These are phyloP conservation scores for Scrobipalpa costella DNA, from an alignment of 2,888 invertebrate genomes.

Conservation along the genomic window DNA sequence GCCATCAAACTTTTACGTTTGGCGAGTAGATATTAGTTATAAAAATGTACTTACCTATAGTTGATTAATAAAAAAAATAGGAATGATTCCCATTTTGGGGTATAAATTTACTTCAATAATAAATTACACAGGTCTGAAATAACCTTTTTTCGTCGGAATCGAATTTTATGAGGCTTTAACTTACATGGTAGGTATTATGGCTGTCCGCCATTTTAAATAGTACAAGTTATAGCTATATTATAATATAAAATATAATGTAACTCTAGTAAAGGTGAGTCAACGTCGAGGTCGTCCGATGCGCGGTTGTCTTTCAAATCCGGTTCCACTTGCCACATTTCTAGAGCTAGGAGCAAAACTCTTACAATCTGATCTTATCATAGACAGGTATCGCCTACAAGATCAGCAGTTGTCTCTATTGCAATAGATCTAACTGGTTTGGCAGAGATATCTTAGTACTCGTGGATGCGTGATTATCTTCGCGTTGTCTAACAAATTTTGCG, in stretches of 20 bases:
- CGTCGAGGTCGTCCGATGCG: constrained; percentile 44
- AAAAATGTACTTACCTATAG: too few species aligned
- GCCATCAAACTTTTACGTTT: too few species aligned
- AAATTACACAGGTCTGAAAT: too few species aligned
- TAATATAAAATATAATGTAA: background rate
- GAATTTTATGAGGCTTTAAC: too few species aligned
- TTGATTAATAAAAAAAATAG: too few species aligned
- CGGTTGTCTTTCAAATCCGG: constrained; percentile 64
- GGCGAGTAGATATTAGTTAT: too few species aligned
- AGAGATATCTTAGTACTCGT: too few species aligned
- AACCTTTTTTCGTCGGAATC: too few species aligned
- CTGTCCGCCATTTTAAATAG: background rate
- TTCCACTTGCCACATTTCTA: constrained; percentile 46
- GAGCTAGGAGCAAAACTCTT: constrained; percentile 31
- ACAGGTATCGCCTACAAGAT: background rate
- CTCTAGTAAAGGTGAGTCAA: constrained; percentile 51
- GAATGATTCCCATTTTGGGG: too few species aligned
- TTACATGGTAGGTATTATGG: background rate
- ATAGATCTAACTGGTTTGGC: background rate
- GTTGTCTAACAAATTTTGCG: too few species aligned
- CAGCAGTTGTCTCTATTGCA: background rate
- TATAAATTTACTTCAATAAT: too few species aligned
- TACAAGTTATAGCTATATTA: background rate
- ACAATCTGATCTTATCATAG: constrained; percentile 7
- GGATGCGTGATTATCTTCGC: too few species aligned